These are phyloP conservation scores for Hippolais icterina DNA, from an alignment of 2,113 vertebrate species.

Conservation along the genomic window DNA sequence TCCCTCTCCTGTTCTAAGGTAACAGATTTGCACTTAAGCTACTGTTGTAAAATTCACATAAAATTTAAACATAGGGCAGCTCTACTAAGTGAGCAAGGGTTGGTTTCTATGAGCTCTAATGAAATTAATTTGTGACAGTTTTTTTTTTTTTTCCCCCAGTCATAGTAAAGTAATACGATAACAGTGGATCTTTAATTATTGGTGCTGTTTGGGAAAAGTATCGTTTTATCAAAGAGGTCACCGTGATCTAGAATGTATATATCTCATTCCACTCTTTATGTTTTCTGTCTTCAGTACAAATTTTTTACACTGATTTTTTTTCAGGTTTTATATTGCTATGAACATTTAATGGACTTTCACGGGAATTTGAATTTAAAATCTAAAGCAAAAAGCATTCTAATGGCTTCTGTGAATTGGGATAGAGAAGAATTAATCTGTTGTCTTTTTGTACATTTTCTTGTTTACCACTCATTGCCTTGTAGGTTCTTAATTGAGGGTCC, in stretches of 20 bases:
- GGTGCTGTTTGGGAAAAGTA: neutral
- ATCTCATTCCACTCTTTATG: constrained; percentile 30
- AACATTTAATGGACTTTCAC: constrained; percentile 5
- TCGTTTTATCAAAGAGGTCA: constrained; percentile 7
- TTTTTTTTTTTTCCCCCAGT: neutral
- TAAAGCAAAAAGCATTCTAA: constrained; percentile 54
- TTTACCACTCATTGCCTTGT: constrained; percentile 54
- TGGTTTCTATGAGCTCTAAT: neutral
- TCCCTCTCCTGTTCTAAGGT: neutral
- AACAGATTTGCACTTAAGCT: neutral
- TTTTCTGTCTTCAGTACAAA: constrained; percentile 25
- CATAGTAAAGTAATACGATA: neutral
- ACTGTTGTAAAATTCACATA: neutral
- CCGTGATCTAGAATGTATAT: neutral
- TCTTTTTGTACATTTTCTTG: constrained; percentile 12
- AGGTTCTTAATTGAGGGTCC: constrained; percentile 63
- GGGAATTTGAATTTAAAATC: constrained; percentile 66
- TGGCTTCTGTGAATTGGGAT: constrained; percentile 45
- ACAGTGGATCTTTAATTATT: neutral
- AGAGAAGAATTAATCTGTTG: constrained; percentile 41
- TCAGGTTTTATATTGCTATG: constrained; percentile 41
- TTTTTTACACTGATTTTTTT: constrained; percentile 14
- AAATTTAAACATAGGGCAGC: neutral
- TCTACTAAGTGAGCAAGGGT: neutral
- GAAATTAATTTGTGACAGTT: neutral